Conservation (phyloP, 1,140 invertebrate species). For the Drosophila rhopaloa region DNA sequence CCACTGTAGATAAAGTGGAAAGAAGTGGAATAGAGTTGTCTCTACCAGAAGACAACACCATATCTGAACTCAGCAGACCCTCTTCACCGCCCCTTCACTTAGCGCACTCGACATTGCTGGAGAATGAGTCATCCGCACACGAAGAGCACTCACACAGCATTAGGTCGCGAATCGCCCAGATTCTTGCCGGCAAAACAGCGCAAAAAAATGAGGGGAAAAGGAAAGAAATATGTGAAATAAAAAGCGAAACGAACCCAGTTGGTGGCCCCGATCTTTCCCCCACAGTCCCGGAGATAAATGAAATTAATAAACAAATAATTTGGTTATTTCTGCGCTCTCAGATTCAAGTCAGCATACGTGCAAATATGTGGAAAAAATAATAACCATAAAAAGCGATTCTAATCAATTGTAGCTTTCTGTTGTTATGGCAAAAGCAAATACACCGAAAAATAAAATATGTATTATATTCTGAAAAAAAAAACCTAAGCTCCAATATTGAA, state of each 20-base stretch:
- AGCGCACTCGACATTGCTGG: constrained; percentile 33
- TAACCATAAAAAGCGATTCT: constrained; percentile 41
- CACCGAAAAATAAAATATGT: neutral
- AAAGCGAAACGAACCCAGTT: constrained; percentile 50
- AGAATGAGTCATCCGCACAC: constrained; percentile 42
- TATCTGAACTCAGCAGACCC: constrained; percentile 4
- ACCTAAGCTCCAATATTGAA: neutral
- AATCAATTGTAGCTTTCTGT: constrained; percentile 42
- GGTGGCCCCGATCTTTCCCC: constrained; percentile 43
- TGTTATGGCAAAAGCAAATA: constrained; percentile 5
- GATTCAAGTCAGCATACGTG: constrained; percentile 35
- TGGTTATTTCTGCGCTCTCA: constrained; percentile 23
- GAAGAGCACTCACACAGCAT: constrained; percentile 27
- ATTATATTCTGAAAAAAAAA: no score
- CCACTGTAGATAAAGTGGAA: constrained; percentile 20
- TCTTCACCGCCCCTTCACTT: neutral
- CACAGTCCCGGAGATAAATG: constrained; percentile 31
- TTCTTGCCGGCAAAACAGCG: constrained; percentile 21
- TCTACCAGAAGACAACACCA: constrained; percentile 25
- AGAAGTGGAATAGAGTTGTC: constrained; percentile 32
- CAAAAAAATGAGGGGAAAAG: constrained; percentile 3
- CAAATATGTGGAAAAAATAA: constrained; percentile 54
- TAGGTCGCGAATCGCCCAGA: constrained; percentile 34
- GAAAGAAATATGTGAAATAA: constrained; percentile 20
- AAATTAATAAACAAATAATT: constrained; percentile 77